A percentile compares a stretch with the other conserved stretches of the same genome.
phyloP scores from a whole-genome alignment of 2,113 vertebrate species.

The Sebastes fasciatus region DNA sequence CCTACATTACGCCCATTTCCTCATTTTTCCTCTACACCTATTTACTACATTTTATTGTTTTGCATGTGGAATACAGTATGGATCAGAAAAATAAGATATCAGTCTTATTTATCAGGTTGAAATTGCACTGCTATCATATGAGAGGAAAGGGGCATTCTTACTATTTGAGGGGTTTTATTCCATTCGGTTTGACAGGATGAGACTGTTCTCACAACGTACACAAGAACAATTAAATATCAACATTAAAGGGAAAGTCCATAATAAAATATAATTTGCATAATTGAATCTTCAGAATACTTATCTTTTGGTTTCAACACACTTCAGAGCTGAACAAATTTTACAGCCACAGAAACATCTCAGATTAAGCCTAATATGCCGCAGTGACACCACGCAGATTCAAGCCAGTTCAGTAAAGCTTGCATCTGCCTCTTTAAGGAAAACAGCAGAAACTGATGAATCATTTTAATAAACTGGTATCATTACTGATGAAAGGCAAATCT shows the following conservation, averaged over 20 bases:
- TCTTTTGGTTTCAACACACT: neutral
- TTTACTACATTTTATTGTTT: conserved; percentile 36
- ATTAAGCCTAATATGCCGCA: neutral
- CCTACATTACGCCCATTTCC: conserved; percentile 3
- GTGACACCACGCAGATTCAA: conserved; percentile 8
- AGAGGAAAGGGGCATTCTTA: conserved; percentile 36
- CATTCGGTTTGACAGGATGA: neutral
- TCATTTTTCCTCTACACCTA: conserved; percentile 27
- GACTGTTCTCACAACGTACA: neutral
- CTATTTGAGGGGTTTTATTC: conserved; percentile 5
- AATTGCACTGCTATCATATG: conserved; percentile 38
- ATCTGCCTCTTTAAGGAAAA: conserved; percentile 19
- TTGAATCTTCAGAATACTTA: conserved; percentile 11
- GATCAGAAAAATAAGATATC: conserved; percentile 25
- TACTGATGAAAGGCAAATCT: conserved; percentile 10
- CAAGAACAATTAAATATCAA: neutral
- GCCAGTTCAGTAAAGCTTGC: neutral
- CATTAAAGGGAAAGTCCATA: conserved; percentile 37
- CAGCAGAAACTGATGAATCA: conserved; percentile 15
- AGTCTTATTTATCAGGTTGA: conserved; percentile 39
- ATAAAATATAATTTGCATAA: conserved; percentile 15
- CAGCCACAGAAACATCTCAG: conserved; percentile 13
- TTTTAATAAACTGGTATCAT: conserved; percentile 39
- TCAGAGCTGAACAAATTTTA: conserved; percentile 12
- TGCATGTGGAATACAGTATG: conserved; percentile 49